Evolutionary conservation across 2,888 invertebrate species (phyloP).

Genomic region (Vesta saturnalis): DNA sequence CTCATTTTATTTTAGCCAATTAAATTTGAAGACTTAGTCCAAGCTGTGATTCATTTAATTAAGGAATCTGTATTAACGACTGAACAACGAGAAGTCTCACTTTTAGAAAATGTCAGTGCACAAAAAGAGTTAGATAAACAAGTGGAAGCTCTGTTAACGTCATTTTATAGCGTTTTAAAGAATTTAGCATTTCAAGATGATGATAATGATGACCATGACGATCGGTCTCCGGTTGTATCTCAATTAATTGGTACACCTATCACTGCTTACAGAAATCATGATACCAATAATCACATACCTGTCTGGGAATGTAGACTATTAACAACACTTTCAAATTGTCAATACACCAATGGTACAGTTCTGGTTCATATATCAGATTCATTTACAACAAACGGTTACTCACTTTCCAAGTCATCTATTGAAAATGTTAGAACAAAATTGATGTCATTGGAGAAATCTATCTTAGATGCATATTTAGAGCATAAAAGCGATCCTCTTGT

Average conservation of each 20-base stretch:
- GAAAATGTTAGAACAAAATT: constrained; percentile 74
- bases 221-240: constrained; percentile 67
- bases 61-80: constrained; percentile 77
- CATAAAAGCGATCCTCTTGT: constrained; percentile 94
- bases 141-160: constrained; percentile 70
- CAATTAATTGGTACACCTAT: constrained; percentile 73
- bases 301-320: constrained; percentile 85
- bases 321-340: constrained; percentile 89
- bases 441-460: constrained; percentile 68
- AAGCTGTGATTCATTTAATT: constrained; percentile 76
- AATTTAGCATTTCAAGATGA: constrained; percentile 76
- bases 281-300: constrained; percentile 57
- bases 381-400: constrained; percentile 77
- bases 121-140: constrained; percentile 63
- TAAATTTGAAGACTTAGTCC: constrained; percentile 76
- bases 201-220: constrained; percentile 70
- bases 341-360: constrained; percentile 80
- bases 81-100: constrained; percentile 71
- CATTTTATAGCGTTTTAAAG: constrained; percentile 75
- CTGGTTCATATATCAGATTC: constrained; percentile 76
- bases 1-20: constrained; percentile 67
- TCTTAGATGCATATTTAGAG: constrained; percentile 86
- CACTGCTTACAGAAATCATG: constrained; percentile 49
- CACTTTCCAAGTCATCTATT: constrained; percentile 76
- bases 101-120: constrained; percentile 67